Evolutionary conservation across 2,888 invertebrate genomes (phyloP), one percentile per base, ranked within the genome.

Genomic region (Chorisops tibialis): DNA sequence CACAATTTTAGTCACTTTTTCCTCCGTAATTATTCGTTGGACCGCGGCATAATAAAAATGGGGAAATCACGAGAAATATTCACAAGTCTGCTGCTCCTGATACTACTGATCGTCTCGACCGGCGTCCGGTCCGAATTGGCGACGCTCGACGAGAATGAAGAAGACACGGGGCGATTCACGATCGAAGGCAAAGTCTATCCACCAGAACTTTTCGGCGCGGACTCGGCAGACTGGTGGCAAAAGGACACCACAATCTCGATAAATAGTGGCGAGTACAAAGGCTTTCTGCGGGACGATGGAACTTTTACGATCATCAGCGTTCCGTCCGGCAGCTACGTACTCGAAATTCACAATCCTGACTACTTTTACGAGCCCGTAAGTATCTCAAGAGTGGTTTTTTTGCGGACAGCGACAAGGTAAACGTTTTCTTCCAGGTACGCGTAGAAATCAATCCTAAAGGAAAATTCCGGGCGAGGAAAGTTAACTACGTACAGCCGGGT

Each of bases 381-480:
- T 67, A 30, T 30, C n/a, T n/a, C n/a, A 58, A 24, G 21, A 37
- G 18, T 6, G 6, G 19, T 18, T 14, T 14, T 39, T 54, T 21
- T 22, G 14, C n/a, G 3, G 14, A 11, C n/a, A n/a, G 12, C n/a
- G 16, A 11, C 21, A 19, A 19, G 11, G 16, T 48, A 11, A 19
- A 41, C n/a, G 37, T 22, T 39, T 7, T 60, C 45, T 14, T 65
- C 5, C 50, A 74, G 63, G 67, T 77, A 11, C 82, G 99, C 65
- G 96, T 99, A 1, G 99, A 99, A 80, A 96, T 99, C 65, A 98
- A 94, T 75, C 90, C 93, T 0, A 97, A 96, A 78, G 99, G 99
- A 39, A 99, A 97, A 79, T 93, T 91, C 72, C 83, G 99, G 68
- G 97, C 96, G 1, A 83, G 99, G 48, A 93, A 91, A 80, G 91